Base-by-base conservation (phyloP, 2,797 vertebrate species). In the Falco biarmicus region DNA sequence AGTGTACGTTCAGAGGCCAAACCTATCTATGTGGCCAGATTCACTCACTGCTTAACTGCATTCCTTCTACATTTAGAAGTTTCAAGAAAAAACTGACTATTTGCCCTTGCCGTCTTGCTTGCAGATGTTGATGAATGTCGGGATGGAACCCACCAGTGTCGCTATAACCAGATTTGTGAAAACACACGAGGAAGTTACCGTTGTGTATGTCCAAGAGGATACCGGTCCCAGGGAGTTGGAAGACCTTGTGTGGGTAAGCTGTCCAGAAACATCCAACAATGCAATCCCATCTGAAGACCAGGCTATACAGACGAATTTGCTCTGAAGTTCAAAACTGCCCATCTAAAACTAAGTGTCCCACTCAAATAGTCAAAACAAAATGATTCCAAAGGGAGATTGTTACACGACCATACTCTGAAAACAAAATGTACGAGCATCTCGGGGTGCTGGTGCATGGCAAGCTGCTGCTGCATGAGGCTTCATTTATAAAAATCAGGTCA, bases 141-240 rank as follows among this genome's bases (percentile, higher is more conserved):
- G 96, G 99, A 99, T 11, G 99, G 99, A 24, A 99, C 98, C 37
- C 99, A 99, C 96, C 99, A 98, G 86, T 99, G 99, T 98, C 98
- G 98, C 96, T 99, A 99, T 93, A 99, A 99, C 96, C 99, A 99
- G 98, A 98, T 99, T 64, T 99, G 99, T 85, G 99, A 99, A 98
- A 99, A 99, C 91, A 99, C 98, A 8, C 97, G 98, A 84, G 99
- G 99, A 71, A 99, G 99, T 97, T 99, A 99, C 98, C 99, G 98
- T n/a, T 99, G 99, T 54, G 98, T 98, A 29, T 99, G 99, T 86
- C 99, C 99, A 3, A 96, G 99, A 32, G 99, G 99, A 3, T 99
- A 98, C 97, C 98, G 99, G 41, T 98, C 98, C 56, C 99, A 99
- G 98, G 99, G 99, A 77, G 71, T 98, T 37, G 99, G 99, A 54